Conservation (phyloP, 2,888 invertebrate genomes). For the Machimus atricapillus region DNA sequence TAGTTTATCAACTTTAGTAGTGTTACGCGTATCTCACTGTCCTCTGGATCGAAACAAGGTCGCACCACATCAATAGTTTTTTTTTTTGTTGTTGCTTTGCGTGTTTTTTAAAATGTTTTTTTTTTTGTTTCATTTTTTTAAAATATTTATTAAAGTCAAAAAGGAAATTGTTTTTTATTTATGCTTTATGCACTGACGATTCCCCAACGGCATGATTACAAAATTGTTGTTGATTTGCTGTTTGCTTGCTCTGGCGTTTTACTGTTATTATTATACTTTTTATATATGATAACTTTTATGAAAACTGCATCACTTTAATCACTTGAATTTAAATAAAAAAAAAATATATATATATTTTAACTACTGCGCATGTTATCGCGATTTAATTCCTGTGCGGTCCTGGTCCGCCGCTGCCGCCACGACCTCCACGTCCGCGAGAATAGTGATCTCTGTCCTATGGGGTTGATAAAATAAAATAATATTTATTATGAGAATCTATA, state of each 20-base stretch:
- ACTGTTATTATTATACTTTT: conserved; percentile 21
- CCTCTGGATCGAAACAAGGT: conserved; percentile 20
- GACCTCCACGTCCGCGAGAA: conserved; percentile 44
- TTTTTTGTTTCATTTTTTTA: neutral
- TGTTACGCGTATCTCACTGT: conserved; percentile 12
- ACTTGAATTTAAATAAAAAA: conserved; percentile 36
- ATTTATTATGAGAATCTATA: neutral
- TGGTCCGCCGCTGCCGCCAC: conserved; percentile 23
- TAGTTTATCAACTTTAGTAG: neutral
- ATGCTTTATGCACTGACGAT: conserved; percentile 26
- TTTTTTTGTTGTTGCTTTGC: neutral
- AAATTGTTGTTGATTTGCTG: conserved; percentile 23
- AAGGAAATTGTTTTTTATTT: conserved; percentile 19
- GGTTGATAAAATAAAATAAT: neutral
- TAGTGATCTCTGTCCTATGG: conserved; percentile 46
- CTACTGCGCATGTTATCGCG: conserved; percentile 6
- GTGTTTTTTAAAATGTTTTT: conserved; percentile 29
- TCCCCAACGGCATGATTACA: conserved; percentile 21
- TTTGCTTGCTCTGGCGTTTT: neutral
- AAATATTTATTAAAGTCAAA: conserved; percentile 32
- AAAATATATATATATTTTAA: conserved; percentile 17
- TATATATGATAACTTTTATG: conserved; percentile 33
- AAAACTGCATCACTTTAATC: conserved; percentile 37
- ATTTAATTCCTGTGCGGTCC: conserved; percentile 44
- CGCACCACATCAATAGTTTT: conserved; percentile 31